Conservation (phyloP, 2,888 invertebrate species). For the Zelleria hepariella region DNA sequence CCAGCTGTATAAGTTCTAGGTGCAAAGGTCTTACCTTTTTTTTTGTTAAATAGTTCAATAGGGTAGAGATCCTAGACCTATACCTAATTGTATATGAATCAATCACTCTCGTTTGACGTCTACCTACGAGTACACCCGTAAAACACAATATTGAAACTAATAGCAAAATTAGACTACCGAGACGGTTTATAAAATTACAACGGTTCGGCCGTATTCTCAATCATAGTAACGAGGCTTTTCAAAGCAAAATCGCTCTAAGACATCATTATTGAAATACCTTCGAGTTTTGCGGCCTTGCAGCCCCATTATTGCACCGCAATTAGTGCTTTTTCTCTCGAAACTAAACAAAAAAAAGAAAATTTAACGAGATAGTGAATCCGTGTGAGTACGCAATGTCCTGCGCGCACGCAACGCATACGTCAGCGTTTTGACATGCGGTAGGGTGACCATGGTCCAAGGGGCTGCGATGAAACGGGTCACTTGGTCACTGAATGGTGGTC, state of each 20-base stretch:
- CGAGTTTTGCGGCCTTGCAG: not conserved
- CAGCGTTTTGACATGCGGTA: slow-evolving; percentile 15
- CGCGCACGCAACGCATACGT: slow-evolving; percentile 20
- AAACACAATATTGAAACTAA: no score
- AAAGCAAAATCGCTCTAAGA: not conserved
- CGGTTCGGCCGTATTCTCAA: not conserved
- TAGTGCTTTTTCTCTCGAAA: not conserved
- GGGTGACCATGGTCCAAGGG: slow-evolving; percentile 7
- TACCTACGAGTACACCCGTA: no score
- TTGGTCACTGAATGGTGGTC: no score
- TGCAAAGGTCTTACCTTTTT: no score
- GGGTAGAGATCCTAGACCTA: no score
- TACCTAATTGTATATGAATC: no score
- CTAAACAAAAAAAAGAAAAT: slow-evolving; percentile 18
- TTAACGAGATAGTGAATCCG: slow-evolving; percentile 23
- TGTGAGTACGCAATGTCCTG: slow-evolving; percentile 45
- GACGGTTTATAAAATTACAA: not conserved
- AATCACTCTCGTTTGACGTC: no score
- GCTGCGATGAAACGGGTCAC: no score
- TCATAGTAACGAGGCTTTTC: not conserved
- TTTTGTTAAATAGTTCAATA: no score
- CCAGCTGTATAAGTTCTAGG: no score
- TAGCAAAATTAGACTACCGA: not conserved
- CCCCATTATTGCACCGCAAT: not conserved
- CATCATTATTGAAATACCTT: not conserved